Base-by-base conservation (phyloP, 2,797 vertebrate species). In the Rhincodon typus region DNA sequence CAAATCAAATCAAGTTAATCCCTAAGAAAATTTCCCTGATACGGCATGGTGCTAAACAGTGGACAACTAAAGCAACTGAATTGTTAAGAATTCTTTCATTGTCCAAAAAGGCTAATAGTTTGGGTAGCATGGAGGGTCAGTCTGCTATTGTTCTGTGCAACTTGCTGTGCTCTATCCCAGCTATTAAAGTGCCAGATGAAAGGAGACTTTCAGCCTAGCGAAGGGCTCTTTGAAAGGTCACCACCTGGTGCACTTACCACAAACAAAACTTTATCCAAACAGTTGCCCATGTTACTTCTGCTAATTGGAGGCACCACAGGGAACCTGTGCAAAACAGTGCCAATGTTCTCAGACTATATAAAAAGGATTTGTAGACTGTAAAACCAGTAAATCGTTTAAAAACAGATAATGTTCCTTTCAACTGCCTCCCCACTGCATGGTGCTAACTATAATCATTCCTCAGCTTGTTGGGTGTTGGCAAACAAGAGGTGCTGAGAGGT, bases 401-500 rank as follows among this genome's bases (percentile, higher is more conserved):
- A 3, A 94, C 62, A 27, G 25, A 53, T 12, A 0, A 74, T 4
- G 25, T 94, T 72, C 38, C 67, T 94, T 74, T 50, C 42, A 95
- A 95, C 46, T n/a, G 21, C 6, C 6, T 74, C 27, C 3, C 15
- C 70, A 95, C 15, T n/a, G 27, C 53, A 67, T 93, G 1, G n/a
- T 21, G 0, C 27, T 12, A 69, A 42, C 21, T 69, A 4, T 4
- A 10, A 93, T 66, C n/a, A 69, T 93, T 34, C n/a, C 34, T 67
- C 38, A 42, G 4, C 38, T 84, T 84, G n/a, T 1, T 13, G 34
- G 13, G n/a, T 79, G 69, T n/a, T 38, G 77, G 2, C 0, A 13
- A 19, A 8, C 69, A 82, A 38, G 13, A 38, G 96, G 38, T 96
- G 93, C 96, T 96, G 95, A 72, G 72, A 34, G 72, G 10, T 77